Evolutionary conservation across 2,113 vertebrate species (phyloP).

Genomic region (mouse (Mus musculus)): DNA sequence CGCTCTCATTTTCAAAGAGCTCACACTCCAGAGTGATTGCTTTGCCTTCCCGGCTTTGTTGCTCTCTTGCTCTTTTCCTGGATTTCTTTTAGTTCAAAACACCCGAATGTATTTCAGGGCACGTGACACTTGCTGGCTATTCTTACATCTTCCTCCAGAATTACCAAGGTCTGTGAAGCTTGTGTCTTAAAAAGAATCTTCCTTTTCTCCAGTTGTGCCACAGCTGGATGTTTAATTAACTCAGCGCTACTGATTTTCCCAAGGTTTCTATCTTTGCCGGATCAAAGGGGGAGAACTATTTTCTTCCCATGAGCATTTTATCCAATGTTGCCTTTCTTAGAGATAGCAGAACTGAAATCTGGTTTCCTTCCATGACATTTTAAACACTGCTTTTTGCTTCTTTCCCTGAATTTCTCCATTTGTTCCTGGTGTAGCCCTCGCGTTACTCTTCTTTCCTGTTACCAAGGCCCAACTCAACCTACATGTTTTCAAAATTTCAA

Average conservation of each 20-base stretch:
- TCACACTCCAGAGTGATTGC: background rate
- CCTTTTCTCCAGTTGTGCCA: background rate
- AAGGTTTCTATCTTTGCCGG: background rate
- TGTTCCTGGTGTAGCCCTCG: background rate
- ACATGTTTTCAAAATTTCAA: background rate
- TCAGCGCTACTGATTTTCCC: background rate
- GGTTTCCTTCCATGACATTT: background rate
- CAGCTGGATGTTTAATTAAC: background rate
- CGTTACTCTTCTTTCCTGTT: background rate
- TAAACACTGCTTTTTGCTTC: background rate
- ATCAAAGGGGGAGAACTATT: background rate
- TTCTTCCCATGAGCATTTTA: background rate
- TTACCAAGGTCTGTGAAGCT: background rate
- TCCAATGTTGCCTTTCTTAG: background rate
- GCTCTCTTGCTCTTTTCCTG: background rate
- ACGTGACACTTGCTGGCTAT: no score
- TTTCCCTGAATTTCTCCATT: background rate
- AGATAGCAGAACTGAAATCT: no score
- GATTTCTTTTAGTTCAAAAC: slow-evolving; percentile 24
- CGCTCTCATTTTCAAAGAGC: background rate
- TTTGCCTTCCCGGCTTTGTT: background rate
- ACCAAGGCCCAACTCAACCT: background rate
- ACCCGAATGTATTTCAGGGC: background rate
- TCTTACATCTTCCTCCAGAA: background rate
- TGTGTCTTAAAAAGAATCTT: background rate